Conservation (phyloP, 1,140 invertebrate species). For the Babylonia areolata region DNA sequence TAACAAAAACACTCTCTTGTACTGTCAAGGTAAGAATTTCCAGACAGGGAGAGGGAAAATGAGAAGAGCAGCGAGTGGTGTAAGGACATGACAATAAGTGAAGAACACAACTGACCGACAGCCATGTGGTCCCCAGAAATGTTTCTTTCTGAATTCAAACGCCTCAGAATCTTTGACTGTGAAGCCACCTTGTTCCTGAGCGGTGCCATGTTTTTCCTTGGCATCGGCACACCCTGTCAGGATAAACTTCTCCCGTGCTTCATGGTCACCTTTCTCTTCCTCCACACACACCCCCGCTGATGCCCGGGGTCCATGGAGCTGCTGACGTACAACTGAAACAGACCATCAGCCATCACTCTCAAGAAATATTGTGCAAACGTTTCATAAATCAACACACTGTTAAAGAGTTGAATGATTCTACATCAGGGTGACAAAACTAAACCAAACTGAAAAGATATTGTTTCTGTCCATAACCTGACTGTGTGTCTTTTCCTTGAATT, state of each 20-base stretch:
- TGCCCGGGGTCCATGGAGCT: constrained; percentile 52
- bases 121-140: background rate
- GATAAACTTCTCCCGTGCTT: constrained; percentile 29
- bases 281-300: constrained; percentile 46
- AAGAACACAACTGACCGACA: constrained; percentile 2
- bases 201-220: background rate
- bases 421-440: too few relatives aligned
- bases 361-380: too few relatives aligned
- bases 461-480: too few relatives aligned
- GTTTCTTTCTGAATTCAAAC: background rate
- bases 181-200: background rate
- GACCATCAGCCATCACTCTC: background rate
- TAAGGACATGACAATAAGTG: background rate
- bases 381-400: too few relatives aligned
- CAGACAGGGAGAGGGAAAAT: too few relatives aligned
- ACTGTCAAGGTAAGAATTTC: too few relatives aligned
- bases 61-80: too few relatives aligned
- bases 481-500: too few relatives aligned
- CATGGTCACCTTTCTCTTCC: constrained; percentile 47
- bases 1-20: too few relatives aligned
- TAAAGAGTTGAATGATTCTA: too few relatives aligned
- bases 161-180: background rate
- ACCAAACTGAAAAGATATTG: too few relatives aligned
- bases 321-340: constrained; percentile 63
- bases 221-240: background rate